A percentile compares a stretch with the other conserved stretches of the same genome.
Evolutionary conservation across 2,113 vertebrate species (phyloP).

Genomic region (Menidia beryllina): DNA sequence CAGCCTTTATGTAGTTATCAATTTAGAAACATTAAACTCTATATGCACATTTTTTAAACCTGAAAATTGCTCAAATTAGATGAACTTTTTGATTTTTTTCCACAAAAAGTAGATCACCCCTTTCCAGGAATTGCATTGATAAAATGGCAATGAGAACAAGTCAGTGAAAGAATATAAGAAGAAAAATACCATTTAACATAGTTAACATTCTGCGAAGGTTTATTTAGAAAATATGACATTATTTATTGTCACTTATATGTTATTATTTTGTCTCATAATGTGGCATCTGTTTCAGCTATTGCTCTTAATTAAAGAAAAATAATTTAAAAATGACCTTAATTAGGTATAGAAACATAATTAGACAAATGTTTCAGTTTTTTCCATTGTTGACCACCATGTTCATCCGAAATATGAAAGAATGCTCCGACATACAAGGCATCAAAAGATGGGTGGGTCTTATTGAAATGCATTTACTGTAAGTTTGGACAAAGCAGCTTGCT

Average conservation of each 20-base stretch:
- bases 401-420: no score
- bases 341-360: neutral
- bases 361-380: no score
- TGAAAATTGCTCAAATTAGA: neutral
- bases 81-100: neutral
- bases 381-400: no score
- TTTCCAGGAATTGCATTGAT: neutral
- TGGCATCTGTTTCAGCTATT: neutral
- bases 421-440: conserved; percentile 14
- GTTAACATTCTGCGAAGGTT: neutral
- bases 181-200: no score
- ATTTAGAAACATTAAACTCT: neutral
- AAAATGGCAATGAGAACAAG: neutral
- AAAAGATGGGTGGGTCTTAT: no score
- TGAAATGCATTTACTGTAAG: neutral
- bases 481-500: neutral
- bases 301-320: neutral
- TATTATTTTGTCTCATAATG: neutral
- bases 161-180: neutral
- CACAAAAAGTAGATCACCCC: neutral
- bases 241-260: neutral
- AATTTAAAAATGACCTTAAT: neutral
- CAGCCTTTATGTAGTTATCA: neutral
- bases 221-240: neutral
- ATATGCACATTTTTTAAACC: neutral